Base-by-base conservation (phyloP, 2,113 vertebrate species). In the Pomatostomus ruficeps region DNA sequence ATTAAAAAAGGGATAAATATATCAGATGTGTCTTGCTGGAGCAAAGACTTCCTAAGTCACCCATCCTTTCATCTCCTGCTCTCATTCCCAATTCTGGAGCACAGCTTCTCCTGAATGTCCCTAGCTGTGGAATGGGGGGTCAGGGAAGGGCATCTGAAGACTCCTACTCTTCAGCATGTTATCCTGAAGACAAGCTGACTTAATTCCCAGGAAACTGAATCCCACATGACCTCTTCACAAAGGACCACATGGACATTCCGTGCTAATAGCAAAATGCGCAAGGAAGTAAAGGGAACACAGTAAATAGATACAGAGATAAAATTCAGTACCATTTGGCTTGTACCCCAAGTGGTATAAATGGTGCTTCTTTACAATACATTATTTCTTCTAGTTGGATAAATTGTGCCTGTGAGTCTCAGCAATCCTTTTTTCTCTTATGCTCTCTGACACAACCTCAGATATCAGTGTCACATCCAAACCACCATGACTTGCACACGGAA, bases 281-380 rank as follows among this genome's bases (percentile, higher is more conserved):
- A 67, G 14, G 51, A 38, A 36, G n/a, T 18, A 46, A 42, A 20
- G 9, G 17, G 31, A 70, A 25, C 24, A 29, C 2, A 10, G 11
- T 54, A 25, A 66, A 38, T 2, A 62, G 28, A 61, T 28, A 33
- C 1, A 2, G 5, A 66, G 36, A 22, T 12, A 55, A 95, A 87
- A 59, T 25, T 20, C 36, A 80, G 29, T 5, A 48, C 1, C 3
- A 40, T 55, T 84, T 92, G 9, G 2, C 0, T 0, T 29, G 14
- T 28, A 46, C 54, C 19, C n/a, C 31, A 49, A 40, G 29, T 45
- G 17, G 11, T 54, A 35, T 9, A 67, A 78, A 75, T 24, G 8
- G 6, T 29, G 2, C 11, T 75, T 89, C 21, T 71, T 85, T 67
- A 33, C 26, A 49, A 49, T 54, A 15, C 7, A 29, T 24, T 11